Evolutionary conservation across 2,113 vertebrate species (phyloP).

Genomic region (Sturnira hondurensis): DNA sequence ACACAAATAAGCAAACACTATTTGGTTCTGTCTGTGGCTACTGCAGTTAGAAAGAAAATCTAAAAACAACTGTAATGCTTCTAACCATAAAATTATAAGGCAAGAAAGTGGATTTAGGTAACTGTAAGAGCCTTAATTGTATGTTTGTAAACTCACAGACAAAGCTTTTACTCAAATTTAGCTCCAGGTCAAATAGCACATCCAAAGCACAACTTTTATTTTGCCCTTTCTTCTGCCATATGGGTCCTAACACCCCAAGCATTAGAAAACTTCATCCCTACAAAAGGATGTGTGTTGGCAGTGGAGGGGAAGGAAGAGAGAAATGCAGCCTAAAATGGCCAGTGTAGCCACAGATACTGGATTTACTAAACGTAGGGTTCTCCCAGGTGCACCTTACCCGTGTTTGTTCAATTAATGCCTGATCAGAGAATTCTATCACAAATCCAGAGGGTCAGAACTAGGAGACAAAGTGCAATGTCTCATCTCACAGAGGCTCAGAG

Average conservation of each 20-base stretch:
- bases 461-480: background rate
- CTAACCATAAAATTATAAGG: constrained; percentile 89
- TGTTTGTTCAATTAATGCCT: background rate
- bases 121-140: constrained; percentile 85
- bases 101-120: constrained; percentile 87
- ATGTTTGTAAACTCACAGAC: constrained; percentile 82
- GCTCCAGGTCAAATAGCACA: constrained; percentile 78
- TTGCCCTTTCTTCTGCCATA: constrained; percentile 46
- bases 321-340: background rate
- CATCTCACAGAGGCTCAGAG: background rate
- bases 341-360: background rate
- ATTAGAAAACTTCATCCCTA: constrained; percentile 48
- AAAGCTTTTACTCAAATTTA: constrained; percentile 81
- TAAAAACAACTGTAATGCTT: constrained; percentile 85
- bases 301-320: background rate
- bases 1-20: constrained; percentile 88
- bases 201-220: constrained; percentile 59
- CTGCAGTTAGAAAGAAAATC: constrained; percentile 82
- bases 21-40: constrained; percentile 74
- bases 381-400: background rate
- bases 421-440: background rate
- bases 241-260: constrained; percentile 11
- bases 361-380: background rate
- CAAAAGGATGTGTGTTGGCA: background rate
- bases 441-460: background rate